Percentiles rank a stretch among this genome's conserved stretches.
phyloP scores from a whole-genome alignment of 2,888 invertebrate species.

The Nemapogon koenigi region DNA sequence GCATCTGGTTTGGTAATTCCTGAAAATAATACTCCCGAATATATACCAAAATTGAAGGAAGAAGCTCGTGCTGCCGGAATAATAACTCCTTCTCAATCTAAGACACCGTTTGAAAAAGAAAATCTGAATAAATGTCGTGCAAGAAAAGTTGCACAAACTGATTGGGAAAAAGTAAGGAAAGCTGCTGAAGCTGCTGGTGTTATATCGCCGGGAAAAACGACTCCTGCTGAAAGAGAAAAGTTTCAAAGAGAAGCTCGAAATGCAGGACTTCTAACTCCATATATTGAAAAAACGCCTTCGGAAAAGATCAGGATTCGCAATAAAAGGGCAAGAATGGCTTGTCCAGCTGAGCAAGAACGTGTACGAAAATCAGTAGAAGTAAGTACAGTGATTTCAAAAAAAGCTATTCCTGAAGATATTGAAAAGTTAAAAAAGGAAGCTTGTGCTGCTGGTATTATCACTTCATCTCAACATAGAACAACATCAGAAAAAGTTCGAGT shows the following conservation, averaged over 20 bases:
- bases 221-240: neutral
- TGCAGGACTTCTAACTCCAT: neutral
- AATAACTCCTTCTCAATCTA: conserved; percentile 21
- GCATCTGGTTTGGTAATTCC: neutral
- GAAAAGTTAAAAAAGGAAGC: conserved; percentile 15
- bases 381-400: too few relatives aligned
- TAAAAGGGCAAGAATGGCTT: neutral
- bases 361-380: neutral
- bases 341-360: neutral
- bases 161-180: neutral
- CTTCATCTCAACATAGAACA: neutral
- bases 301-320: neutral
- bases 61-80: conserved; percentile 10
- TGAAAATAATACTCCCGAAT: conserved; percentile 4
- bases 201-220: neutral
- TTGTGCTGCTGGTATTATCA: neutral
- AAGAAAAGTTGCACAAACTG: neutral
- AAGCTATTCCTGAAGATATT: conserved; percentile 19
- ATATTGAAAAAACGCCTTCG: neutral
- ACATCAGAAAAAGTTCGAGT: neutral
- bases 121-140: neutral
- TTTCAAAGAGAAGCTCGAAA: conserved; percentile 7
- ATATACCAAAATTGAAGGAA: neutral
- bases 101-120: conserved; percentile 13
- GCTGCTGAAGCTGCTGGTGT: neutral